Conservation (phyloP, 1,140 invertebrate species). For the Aphaenogaster ashmeadi region DNA sequence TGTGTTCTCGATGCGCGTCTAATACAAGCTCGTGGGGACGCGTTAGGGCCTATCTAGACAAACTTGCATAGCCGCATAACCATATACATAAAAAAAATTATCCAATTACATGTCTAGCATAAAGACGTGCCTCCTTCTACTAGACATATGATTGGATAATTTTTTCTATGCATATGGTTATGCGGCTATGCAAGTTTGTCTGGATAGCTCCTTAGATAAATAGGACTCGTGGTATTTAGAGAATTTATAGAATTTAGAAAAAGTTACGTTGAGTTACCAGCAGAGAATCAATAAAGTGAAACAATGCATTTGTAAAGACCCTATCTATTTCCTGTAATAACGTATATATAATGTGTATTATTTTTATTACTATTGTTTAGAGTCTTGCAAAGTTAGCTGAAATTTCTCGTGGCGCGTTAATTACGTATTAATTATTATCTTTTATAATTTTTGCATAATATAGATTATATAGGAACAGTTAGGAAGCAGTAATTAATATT, state of each 20-base stretch:
- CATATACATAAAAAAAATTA: too few relatives aligned
- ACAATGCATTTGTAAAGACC: neutral
- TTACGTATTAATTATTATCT: neutral
- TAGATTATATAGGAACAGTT: neutral
- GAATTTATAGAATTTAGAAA: neutral
- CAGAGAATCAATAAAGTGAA: neutral
- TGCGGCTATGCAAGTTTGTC: too few relatives aligned
- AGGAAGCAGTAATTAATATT: neutral
- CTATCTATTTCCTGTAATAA: neutral
- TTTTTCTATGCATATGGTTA: too few relatives aligned
- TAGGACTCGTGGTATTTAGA: neutral
- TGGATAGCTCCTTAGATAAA: neutral
- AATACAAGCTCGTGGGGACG: neutral
- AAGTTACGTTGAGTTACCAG: neutral
- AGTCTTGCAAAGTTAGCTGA: neutral
- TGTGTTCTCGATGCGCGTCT: neutral
- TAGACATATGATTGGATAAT: too few relatives aligned
- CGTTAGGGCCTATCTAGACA: too few relatives aligned
- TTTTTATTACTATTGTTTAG: neutral
- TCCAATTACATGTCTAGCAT: too few relatives aligned
- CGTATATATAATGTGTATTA: neutral
- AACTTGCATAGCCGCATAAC: too few relatives aligned
- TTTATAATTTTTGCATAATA: constrained; percentile 25
- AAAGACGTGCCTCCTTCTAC: too few relatives aligned
- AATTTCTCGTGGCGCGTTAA: neutral